Evolutionary conservation across 2,888 invertebrate species (phyloP).

Genomic region (Hipparchia semele): DNA sequence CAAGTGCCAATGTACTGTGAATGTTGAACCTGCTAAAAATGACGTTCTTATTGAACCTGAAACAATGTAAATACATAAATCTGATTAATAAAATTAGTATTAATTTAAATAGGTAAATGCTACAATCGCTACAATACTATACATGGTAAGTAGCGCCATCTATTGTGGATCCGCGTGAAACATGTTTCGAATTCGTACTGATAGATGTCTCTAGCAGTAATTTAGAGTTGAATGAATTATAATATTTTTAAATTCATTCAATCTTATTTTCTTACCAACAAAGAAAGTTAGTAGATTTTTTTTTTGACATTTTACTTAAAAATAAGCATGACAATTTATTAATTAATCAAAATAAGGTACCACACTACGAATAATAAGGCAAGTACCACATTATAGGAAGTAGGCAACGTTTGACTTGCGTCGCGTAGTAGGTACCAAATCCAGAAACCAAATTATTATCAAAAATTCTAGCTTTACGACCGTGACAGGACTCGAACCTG

Average conservation of each 20-base stretch:
- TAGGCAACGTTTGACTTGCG: too few species aligned
- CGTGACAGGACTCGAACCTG: constrained; percentile 89
- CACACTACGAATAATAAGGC: too few species aligned
- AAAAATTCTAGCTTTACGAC: constrained; percentile 60
- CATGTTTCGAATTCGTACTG: constrained; percentile 43
- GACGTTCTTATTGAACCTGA: constrained; percentile 91
- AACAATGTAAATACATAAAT: constrained; percentile 49
- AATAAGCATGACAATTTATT: too few species aligned
- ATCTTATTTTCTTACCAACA: not conserved
- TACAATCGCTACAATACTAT: too few species aligned
- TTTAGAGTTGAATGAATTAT: not conserved
- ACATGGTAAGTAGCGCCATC: constrained; percentile 47
- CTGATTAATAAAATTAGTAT: not conserved
- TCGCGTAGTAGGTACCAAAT: too few species aligned
- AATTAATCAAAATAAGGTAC: too few species aligned
- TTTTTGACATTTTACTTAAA: too few species aligned
- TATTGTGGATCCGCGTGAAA: constrained; percentile 42
- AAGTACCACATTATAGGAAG: too few species aligned
- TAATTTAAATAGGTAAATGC: too few species aligned
- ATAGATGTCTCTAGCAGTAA: constrained; percentile 57
- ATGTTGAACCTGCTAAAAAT: constrained; percentile 90
- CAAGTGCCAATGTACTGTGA: constrained; percentile 96
- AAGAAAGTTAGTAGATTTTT: too few species aligned
- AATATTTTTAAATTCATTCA: too few species aligned
- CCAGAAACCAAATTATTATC: too few species aligned